Evolutionary conservation across 2,113 vertebrate species (phyloP), one percentile per base, ranked within the genome.

Genomic region (Miniopterus natalensis): DNA sequence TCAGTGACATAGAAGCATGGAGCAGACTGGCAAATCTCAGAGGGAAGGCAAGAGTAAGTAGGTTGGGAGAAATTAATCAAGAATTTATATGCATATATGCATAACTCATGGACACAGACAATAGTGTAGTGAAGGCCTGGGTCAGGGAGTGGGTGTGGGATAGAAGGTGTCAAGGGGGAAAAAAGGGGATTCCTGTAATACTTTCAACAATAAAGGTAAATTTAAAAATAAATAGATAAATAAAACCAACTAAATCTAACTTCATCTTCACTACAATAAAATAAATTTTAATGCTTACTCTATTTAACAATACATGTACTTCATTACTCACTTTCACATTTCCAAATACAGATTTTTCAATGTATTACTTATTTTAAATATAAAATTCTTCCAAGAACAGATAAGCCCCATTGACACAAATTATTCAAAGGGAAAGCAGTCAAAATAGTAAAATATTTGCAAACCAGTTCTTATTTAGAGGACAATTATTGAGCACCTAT

Each of bases 371-470:
- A 36, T 79, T 80, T 36, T 29, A 93, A 91, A 88, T 55, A 57
- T 6, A 29, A 5, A 10, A 20, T 36, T 94, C 11, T 66, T 65
- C 21, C 8, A 74, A 78, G 45, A 81, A 85, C 23, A 66, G 25
- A 74, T 27, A 70, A 83, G 6, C 57, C 6, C 81, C 29, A 59
- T 81, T 71, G 47, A 65, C 59, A 74, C 53, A 89, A 40, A 77
- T 45, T 63, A 21, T 42, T 63, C 42, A 81, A 86, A 65, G 15
- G 10, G 2, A 68, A 47, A 92, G 23, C 17, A 6, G 8, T 86
- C 79, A 94, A 77, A 94, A 92, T 21, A 92, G 40, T n/a, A 63
- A 93, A 85, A 75, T 75, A 70, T 45, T 95, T 81, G 75, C 45
- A 25, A 45, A 65, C 14, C 78, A 79, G 45, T 63, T 88, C 15